Base-by-base conservation (phyloP, 2,888 invertebrate species). In the Andrena camellia region DNA sequence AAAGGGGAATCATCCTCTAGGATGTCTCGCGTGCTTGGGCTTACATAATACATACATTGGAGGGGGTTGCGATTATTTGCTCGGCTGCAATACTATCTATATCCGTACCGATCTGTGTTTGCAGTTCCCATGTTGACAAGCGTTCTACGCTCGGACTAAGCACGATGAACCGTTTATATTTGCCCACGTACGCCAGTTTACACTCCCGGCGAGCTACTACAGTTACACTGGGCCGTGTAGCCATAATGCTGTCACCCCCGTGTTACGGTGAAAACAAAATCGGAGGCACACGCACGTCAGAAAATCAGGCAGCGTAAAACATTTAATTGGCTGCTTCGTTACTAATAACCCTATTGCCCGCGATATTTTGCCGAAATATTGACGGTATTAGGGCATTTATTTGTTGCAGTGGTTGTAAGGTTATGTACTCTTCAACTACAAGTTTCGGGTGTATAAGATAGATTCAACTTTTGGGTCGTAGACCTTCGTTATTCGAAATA, bases 71-170 rank as follows among this genome's bases (percentile, higher is more conserved):
- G 88, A 88, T 86, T 89, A 90, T 91, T 90, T 90, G 88, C 88
- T 86, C 87, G 88, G 85, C 89, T 88, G 89, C 89, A 84, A 84
- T 88, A 85, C 87, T 89, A 92, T 90, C 89, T 82, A 87, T 89
- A 89, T 89, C 91, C 84, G 87, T 84, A 64, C 67, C 84, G 87
- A 86, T 89, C 88, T 63, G 75, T 91, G 90, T 91, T 92, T 92
- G 90, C 88, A 62, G 86, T 92, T 90, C 90, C 89, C 90, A 92
- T 91, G 87, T 92, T 92, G 91, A 91, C 91, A 87, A 72, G 83
- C 74, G 77, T 84, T 77, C 81, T 72, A 79, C 77, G 83, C 77
- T 68, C 81, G 74, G 80, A 78, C 86, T 84, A 86, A 81, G 80
- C 84, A 84, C 72, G 85, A 81, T 80, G 80, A 75, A 81, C 81